These are phyloP conservation scores for Sminthopsis crassicaudata DNA, from an alignment of 2,113 vertebrate genomes.

Conservation along the genomic window DNA sequence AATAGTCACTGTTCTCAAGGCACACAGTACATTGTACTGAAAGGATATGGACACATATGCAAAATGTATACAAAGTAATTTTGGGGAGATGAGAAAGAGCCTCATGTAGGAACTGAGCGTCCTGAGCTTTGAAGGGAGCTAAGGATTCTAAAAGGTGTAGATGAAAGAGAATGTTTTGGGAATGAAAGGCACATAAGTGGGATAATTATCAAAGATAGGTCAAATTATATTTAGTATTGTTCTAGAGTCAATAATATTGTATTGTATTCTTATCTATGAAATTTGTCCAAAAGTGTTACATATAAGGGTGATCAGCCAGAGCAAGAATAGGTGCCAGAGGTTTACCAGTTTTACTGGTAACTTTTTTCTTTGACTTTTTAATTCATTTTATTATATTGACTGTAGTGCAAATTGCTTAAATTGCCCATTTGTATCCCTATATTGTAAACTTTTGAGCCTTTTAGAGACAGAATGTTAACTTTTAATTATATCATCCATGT, in stretches of 20 bases:
- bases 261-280: not conserved
- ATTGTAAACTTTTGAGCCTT: not conserved
- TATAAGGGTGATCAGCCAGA: not conserved
- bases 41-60: not conserved
- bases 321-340: not conserved
- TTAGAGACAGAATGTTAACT: not conserved
- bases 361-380: not conserved
- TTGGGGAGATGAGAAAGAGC: not conserved
- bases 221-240: slow-evolving; percentile 2
- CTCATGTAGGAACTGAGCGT: not conserved
- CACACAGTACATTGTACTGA: not conserved
- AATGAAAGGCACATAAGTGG: not conserved
- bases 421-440: not conserved
- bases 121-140: not conserved
- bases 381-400: not conserved
- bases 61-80: not conserved
- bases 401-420: not conserved
- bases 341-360: not conserved
- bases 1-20: not conserved
- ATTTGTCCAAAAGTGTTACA: not conserved
- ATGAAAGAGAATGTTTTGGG: not conserved
- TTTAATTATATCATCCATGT: not conserved
- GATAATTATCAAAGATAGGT: not conserved
- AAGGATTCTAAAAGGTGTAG: not conserved
- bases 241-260: not conserved